A percentile compares a stretch with the other conserved stretches of the same genome.
phyloP scores from a whole-genome alignment of 2,113 vertebrate species.

The Tichodroma muraria region DNA sequence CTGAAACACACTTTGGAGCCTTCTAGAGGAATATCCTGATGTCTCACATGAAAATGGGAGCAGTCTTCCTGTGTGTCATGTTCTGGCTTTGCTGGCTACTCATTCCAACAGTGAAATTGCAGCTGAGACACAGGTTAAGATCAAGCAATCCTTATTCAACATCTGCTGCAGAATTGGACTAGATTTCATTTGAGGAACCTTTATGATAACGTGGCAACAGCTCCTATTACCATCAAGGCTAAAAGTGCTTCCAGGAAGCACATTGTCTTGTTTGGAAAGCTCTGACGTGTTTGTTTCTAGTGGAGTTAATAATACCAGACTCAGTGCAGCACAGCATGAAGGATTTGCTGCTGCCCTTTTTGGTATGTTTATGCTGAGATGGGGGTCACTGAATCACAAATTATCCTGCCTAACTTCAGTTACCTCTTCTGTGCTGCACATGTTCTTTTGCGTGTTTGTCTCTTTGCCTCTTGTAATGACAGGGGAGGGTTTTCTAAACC shows the following conservation, averaged over 20 bases:
- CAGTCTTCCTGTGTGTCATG: background rate
- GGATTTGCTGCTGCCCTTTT: slow-evolving; percentile 14
- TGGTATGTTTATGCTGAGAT: background rate
- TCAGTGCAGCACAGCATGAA: background rate
- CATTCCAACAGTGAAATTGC: background rate
- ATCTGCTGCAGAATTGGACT: background rate
- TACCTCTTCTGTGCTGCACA: background rate
- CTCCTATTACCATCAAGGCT: background rate
- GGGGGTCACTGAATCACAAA: background rate
- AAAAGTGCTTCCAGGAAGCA: background rate
- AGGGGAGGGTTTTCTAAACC: background rate
- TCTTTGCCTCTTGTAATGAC: background rate
- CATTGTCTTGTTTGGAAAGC: background rate
- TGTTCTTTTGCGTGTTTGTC: background rate
- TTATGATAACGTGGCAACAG: background rate
- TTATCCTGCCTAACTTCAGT: background rate
- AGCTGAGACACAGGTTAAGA: background rate
- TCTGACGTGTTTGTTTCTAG: background rate
- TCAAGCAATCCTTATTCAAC: background rate
- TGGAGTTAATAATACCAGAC: background rate
- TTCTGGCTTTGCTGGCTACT: background rate
- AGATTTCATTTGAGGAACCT: background rate
- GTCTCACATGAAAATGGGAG: background rate
- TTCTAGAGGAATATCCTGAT: background rate
- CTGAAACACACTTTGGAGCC: background rate